A percentile compares a stretch with the other conserved stretches of the same genome.
phyloP scores from a whole-genome alignment of 2,797 vertebrate species.

The Paguma larvata region DNA sequence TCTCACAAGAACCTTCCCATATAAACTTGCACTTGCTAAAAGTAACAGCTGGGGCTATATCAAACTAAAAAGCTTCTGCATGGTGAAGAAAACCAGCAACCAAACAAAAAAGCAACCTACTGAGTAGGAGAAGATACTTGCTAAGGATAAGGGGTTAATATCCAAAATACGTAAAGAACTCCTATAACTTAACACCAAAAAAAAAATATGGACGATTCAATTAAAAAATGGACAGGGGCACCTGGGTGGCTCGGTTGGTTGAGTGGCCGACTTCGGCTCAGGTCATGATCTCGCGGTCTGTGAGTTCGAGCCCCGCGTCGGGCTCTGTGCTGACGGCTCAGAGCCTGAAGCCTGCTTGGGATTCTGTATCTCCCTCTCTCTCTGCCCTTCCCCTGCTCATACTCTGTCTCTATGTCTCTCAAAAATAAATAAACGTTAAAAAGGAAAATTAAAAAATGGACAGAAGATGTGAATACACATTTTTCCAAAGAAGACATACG shows the following conservation, averaged over 20 bases:
- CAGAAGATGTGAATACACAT: not conserved
- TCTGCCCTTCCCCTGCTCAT: too few species aligned
- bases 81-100: not conserved
- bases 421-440: not conserved
- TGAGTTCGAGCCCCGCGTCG: too few species aligned
- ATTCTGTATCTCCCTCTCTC: too few species aligned
- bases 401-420: too few species aligned
- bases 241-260: too few species aligned
- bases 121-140: not conserved
- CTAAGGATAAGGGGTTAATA: not conserved
- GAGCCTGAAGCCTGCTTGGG: too few species aligned
- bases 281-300: too few species aligned
- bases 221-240: not conserved
- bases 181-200: not conserved
- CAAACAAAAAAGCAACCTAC: not conserved
- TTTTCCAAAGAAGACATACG: not conserved
- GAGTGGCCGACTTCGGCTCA: too few species aligned
- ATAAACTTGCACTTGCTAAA: constrained; percentile 19
- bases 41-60: not conserved
- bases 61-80: not conserved
- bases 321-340: too few species aligned
- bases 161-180: not conserved
- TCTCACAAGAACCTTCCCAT: not conserved
- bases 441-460: not conserved
- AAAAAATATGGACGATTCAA: too few species aligned